These are phyloP conservation scores for Anagyrus pseudococci DNA, from an alignment of 2,888 invertebrate species.

Conservation along the genomic window DNA sequence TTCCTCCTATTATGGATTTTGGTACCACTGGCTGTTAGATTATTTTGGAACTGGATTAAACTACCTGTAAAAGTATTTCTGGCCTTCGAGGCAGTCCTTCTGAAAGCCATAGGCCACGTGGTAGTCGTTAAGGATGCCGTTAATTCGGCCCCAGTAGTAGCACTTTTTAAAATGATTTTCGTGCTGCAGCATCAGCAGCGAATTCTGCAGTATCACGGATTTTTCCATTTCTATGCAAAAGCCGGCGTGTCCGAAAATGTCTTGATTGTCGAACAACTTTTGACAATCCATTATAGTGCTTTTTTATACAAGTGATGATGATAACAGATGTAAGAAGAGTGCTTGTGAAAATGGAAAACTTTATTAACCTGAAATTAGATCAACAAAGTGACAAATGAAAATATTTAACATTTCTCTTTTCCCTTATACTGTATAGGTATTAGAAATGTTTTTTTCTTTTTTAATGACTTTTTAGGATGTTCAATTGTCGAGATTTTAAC, in stretches of 20 bases:
- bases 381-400: too few species aligned
- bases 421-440: too few species aligned
- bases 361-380: too few species aligned
- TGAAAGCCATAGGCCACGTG: conserved; percentile 82
- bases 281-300: conserved; percentile 71
- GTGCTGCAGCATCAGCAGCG: conserved; percentile 78
- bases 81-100: conserved; percentile 75
- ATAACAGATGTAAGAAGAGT: too few species aligned
- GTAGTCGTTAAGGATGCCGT: conserved; percentile 79
- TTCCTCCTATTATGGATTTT: neutral
- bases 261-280: conserved; percentile 64
- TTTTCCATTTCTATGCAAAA: conserved; percentile 77
- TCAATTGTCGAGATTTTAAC: too few species aligned
- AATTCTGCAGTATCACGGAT: conserved; percentile 76
- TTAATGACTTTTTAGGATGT: too few species aligned
- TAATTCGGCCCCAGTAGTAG: conserved; percentile 87
- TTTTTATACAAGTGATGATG: too few species aligned
- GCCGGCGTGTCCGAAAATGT: conserved; percentile 70
- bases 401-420: too few species aligned
- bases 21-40: neutral
- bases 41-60: neutral
- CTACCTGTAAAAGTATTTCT: conserved; percentile 79
- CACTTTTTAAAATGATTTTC: conserved; percentile 84
- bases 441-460: too few species aligned
- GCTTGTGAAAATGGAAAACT: too few species aligned